phyloP scores from a whole-genome alignment of 2,888 invertebrate species.

The Pediacus dermestoides region DNA sequence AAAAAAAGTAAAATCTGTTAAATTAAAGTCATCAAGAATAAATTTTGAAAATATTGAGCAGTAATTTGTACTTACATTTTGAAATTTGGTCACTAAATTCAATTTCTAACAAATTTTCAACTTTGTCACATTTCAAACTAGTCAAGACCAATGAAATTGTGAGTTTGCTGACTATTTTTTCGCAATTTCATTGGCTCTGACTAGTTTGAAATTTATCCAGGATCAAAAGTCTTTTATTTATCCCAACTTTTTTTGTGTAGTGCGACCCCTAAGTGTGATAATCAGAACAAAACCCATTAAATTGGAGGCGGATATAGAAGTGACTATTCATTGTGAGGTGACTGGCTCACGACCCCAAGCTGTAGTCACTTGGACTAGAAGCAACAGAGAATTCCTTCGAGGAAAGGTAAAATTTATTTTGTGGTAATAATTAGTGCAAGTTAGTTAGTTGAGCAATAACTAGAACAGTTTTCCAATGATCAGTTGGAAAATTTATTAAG shows the following conservation, averaged over 20 bases:
- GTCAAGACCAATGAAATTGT: no score
- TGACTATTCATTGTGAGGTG: conserved; percentile 76
- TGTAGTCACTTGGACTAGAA: conserved; percentile 79
- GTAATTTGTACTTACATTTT: no score
- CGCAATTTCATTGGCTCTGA: no score
- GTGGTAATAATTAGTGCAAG: no score
- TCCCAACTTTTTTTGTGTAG: conserved; percentile 56
- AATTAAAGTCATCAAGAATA: no score
- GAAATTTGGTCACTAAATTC: no score
- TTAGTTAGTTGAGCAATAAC: no score
- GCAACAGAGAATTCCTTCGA: conserved; percentile 70
- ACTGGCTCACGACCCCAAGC: conserved; percentile 84
- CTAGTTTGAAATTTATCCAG: conserved; percentile 1
- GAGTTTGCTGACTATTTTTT: no score
- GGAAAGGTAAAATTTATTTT: conserved; percentile 77
- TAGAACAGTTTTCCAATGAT: no score
- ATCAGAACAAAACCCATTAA: conserved; percentile 73
- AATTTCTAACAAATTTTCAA: no score
- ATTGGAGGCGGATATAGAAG: conserved; percentile 75
- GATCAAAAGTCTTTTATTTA: not conserved
- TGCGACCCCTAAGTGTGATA: conserved; percentile 74
- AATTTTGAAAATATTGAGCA: conserved; percentile 1
- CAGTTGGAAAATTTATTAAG: no score
- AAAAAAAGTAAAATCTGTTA: not conserved
- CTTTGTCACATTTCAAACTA: no score